Conservation (phyloP, 2,888 invertebrate species). For the Mechanitis messenoides region DNA sequence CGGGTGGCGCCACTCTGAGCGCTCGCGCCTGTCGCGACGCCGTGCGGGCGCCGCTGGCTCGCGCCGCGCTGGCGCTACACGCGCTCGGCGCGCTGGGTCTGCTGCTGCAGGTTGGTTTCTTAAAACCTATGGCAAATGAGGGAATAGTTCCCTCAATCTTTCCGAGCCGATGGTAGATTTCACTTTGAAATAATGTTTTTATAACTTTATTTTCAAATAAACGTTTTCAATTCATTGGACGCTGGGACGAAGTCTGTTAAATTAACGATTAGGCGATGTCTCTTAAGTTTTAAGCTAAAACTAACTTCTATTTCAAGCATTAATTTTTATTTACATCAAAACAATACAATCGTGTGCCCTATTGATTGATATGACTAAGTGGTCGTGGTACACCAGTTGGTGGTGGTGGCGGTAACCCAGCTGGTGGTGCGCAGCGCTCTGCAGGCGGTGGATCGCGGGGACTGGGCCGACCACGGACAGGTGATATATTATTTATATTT, state of each 20-base stretch:
- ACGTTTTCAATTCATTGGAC: too few relatives aligned
- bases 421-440: conserved; percentile 73
- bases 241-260: too few relatives aligned
- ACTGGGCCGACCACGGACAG: conserved; percentile 60
- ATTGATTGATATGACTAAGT: neutral
- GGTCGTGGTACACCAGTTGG: conserved; percentile 43
- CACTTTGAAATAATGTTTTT: too few relatives aligned
- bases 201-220: too few relatives aligned
- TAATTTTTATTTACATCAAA: too few relatives aligned
- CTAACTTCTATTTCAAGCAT: too few relatives aligned
- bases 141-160: too few relatives aligned
- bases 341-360: too few relatives aligned
- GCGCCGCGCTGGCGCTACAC: conserved; percentile 53
- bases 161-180: too few relatives aligned
- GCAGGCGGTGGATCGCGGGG: conserved; percentile 70
- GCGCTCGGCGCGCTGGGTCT: conserved; percentile 50
- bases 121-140: too few relatives aligned
- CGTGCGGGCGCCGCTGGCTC: conserved; percentile 53
- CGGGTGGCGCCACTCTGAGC: conserved; percentile 54
- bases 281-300: too few relatives aligned
- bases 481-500: neutral
- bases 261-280: too few relatives aligned
- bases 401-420: conserved; percentile 71
- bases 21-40: conserved; percentile 64
- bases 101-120: conserved; percentile 47